Base-by-base conservation (phyloP, 2,797 vertebrate genomes). In the Syncerus caffer region DNA sequence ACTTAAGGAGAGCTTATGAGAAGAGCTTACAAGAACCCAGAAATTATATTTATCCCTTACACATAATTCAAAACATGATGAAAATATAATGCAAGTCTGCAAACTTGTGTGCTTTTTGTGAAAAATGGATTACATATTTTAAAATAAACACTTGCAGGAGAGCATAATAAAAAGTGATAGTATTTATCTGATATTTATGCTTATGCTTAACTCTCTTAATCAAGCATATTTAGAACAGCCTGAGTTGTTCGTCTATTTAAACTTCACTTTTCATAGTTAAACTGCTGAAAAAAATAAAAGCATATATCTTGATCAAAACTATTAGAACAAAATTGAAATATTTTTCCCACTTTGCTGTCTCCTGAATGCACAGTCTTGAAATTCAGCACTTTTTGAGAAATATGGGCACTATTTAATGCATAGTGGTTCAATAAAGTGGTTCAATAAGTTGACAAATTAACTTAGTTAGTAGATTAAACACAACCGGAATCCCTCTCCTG, bases 331-430 rank as follows among this genome's bases (percentile, higher is more conserved):
- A 89, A 89, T 38, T 51, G 85, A 85, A 95, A 85, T 42, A 17
- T 51, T 78, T 93, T 86, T 64, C 31, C 14, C 74, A 47, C 23
- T 87, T 58, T 94, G 50, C 17, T 88, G 55, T 95, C 45, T 92
- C 76, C 55, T 53, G 58, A 74, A 13, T 29, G 25, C 21, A 84
- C 7, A 84, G 25, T 74, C 27, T 38, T 34, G 50, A 87, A 89
- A 87, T 53, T 85, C 82, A 85, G 51, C 78, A 85, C 82, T 64
- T 95, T 71, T 84, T 85, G 87, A 95, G 76, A 90, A 88, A 95
- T 51, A 74, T 3, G 21, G 4, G 45, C 45, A 58, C 31, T 58
- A 57, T 31, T 29, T 89, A 62, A 85, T 25, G 50, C 38, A 62
- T 4, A 94, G 17, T 17, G 11, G 51, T 47, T 85, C 71, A 55